Evolutionary conservation across 2,113 vertebrate species (phyloP).

Genomic region (Phodopus roborovskii): DNA sequence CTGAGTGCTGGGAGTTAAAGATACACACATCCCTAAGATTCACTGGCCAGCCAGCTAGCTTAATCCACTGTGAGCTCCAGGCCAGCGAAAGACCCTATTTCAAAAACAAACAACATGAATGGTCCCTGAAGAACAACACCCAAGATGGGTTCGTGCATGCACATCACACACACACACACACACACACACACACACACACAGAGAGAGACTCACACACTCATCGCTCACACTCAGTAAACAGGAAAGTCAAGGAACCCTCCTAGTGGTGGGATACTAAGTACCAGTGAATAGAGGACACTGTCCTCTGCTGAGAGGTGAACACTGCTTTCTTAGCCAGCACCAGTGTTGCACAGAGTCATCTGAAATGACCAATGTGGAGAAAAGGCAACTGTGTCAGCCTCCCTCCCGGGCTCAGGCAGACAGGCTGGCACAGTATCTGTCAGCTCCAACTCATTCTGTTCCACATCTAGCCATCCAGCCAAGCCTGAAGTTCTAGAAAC

Average conservation of each 20-base stretch:
- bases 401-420: neutral
- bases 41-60: neutral
- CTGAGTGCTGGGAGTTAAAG: neutral
- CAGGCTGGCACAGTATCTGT: neutral
- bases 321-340: rapidly evolving
- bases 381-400: rapidly evolving
- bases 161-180: neutral
- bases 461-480: neutral
- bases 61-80: neutral
- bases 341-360: neutral
- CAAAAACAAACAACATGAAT: neutral
- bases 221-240: neutral
- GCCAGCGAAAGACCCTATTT: neutral
- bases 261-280: neutral
- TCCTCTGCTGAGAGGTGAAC: neutral
- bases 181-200: neutral
- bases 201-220: neutral
- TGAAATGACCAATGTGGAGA: neutral
- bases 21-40: neutral
- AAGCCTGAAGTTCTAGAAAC: conserved; percentile 2
- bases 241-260: neutral
- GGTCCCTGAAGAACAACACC: neutral
- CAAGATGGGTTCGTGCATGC: neutral
- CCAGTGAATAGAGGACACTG: rapidly evolving
- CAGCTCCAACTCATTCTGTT: neutral